Evolutionary conservation across 2,797 vertebrate species (phyloP).

Genomic region (Argentina silus): DNA sequence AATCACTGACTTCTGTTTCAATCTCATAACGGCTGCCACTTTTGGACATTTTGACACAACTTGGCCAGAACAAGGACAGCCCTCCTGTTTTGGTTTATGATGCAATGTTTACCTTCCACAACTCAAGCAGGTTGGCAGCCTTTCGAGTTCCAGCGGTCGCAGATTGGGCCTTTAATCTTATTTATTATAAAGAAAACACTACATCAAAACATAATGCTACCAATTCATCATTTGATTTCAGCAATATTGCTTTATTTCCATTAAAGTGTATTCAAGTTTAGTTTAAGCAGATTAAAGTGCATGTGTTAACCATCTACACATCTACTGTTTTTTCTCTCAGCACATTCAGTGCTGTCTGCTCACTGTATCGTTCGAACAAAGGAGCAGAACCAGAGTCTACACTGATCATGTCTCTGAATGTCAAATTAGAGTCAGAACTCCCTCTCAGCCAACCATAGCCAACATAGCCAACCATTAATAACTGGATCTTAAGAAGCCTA

Average conservation of each 20-base stretch:
- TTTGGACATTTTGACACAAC: too few species aligned
- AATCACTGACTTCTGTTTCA: too few species aligned
- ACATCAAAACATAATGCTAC: conserved; percentile 39
- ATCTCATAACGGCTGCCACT: too few species aligned
- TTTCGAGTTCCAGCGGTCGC: too few species aligned
- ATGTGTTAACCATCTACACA: conserved; percentile 40
- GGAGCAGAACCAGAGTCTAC: not conserved
- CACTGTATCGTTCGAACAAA: not conserved
- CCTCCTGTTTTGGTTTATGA: too few species aligned
- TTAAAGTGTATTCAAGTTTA: conserved; percentile 38
- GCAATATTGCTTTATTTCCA: conserved; percentile 14
- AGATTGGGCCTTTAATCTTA: not conserved
- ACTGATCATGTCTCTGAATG: conserved; percentile 36
- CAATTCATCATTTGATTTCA: conserved; percentile 45
- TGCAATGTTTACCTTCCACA: too few species aligned
- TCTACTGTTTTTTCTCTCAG: conserved; percentile 16
- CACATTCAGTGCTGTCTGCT: not conserved
- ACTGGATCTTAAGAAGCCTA: too few species aligned
- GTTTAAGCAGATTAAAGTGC: conserved; percentile 59
- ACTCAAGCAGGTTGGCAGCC: too few species aligned
- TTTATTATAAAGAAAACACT: not conserved
- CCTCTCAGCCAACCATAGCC: too few species aligned
- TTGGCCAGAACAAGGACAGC: too few species aligned
- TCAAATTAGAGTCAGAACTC: too few species aligned
- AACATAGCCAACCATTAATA: too few species aligned